Evolutionary conservation across 2,113 vertebrate species (phyloP), one percentile per base, ranked within the genome.

Genomic region (Brachionichthys hirsutus): DNA sequence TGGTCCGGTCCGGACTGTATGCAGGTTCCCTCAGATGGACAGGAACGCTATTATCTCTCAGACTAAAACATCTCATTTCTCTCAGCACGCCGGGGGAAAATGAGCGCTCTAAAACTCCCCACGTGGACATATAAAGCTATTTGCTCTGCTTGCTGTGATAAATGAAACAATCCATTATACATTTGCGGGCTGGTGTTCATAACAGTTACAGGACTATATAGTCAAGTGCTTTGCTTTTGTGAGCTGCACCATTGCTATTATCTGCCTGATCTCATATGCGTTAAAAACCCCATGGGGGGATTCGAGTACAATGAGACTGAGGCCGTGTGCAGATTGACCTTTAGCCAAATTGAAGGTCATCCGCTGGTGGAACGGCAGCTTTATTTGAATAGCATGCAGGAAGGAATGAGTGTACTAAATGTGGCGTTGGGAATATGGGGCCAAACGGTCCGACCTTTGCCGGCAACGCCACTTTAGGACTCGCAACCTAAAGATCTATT

Each of bases 71-170:
- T 38, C 51, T 76, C 14, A 74, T 68, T 78, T 70, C 56, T 76
- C 68, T 77, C 54, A 2, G 18, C 54, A 40, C 10, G 13, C 54
- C 38, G 8, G 12, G 20, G 63, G 61, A 61, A 70, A 71, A 70
- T 67, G 35, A 66, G 54, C 49, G 64, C 41, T 54, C 10, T 55
- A 46, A 62, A 48, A 34, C 45, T 17, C 47, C 46, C 51, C 18
- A 54, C 50, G 9, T 65, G 48, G 3, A 30, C 24, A 30, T 30
- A 30, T 30, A 30, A 30, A 30, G 24, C 24, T 30, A 30, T 53
- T 52, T 51, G 54, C 61, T 67, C 35, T 53, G 67, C 49, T 72
- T 75, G 54, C 61, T 42, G 42, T 70, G 62, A 82, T 74, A 67
- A 74, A 74, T 81, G 34, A 62, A 81, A 51, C 58, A 36, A 70